Evolutionary conservation across 2,113 vertebrate species (phyloP).

Genomic region (Lichenostomus cassidix): DNA sequence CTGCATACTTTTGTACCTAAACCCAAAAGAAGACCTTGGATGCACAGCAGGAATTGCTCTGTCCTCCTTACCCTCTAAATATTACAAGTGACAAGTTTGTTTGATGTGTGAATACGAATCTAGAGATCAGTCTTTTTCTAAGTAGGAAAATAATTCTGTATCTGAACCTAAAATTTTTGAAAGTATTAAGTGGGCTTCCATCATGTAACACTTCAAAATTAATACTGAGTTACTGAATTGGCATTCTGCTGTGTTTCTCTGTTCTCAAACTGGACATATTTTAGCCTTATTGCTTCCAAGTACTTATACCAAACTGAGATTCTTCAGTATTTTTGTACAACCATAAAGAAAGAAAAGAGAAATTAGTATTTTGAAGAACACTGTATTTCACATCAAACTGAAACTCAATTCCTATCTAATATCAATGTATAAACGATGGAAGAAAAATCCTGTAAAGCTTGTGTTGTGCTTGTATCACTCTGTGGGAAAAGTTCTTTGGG

Average conservation of each 20-base stretch:
- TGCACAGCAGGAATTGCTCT: accelerated
- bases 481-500: background rate
- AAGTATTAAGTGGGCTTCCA: background rate
- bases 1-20: background rate
- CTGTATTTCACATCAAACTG: background rate
- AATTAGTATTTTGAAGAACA: background rate
- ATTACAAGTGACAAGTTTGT: background rate
- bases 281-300: background rate
- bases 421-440: background rate
- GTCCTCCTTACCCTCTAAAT: background rate
- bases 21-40: background rate
- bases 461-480: background rate
- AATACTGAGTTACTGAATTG: background rate
- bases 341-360: background rate
- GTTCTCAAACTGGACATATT: background rate
- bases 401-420: background rate
- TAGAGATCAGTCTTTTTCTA: background rate
- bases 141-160: background rate
- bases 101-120: background rate
- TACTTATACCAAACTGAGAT: background rate
- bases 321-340: background rate
- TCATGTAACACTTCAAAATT: accelerated
- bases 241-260: background rate
- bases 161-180: background rate
- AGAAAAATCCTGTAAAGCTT: background rate